These are phyloP conservation scores for Xenops minutus DNA, from an alignment of 2,797 vertebrate genomes.

Conservation along the genomic window DNA sequence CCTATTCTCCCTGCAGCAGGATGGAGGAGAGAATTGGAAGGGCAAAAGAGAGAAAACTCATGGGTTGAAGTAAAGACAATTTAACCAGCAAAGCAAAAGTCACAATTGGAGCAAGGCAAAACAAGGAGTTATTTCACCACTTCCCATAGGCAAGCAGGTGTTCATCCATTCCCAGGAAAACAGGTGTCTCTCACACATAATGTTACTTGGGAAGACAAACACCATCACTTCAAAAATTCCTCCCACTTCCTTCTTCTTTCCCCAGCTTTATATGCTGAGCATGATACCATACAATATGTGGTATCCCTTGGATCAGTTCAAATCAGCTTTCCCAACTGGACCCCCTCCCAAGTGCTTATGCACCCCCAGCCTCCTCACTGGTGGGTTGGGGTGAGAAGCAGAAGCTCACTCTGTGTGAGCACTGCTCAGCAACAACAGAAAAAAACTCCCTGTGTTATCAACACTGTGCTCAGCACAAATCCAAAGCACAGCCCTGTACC, in stretches of 20 bases:
- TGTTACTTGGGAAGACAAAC: not conserved
- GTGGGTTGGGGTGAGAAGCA: not conserved
- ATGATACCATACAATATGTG: not conserved
- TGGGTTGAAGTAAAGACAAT: not conserved
- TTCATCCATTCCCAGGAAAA: not conserved
- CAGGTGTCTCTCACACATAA: rapidly evolving
- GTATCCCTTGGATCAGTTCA: not conserved
- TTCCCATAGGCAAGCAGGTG: not conserved
- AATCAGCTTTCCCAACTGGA: not conserved
- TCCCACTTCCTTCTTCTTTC: not conserved
- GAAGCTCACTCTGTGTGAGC: not conserved
- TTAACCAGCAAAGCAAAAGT: not conserved
- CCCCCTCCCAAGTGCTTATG: not conserved
- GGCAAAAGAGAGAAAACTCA: not conserved
- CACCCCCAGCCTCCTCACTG: not conserved
- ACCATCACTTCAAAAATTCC: not conserved
- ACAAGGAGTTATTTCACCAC: not conserved
- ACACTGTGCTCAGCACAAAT: not conserved
- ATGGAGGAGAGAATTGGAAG: not conserved
- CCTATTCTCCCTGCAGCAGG: not conserved
- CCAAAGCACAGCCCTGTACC: not conserved
- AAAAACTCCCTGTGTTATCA: not conserved
- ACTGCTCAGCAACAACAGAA: not conserved
- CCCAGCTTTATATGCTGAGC: not conserved
- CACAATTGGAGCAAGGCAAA: not conserved